Base-by-base conservation (phyloP, 2,797 vertebrate species). In the Miichthys miiuy region DNA sequence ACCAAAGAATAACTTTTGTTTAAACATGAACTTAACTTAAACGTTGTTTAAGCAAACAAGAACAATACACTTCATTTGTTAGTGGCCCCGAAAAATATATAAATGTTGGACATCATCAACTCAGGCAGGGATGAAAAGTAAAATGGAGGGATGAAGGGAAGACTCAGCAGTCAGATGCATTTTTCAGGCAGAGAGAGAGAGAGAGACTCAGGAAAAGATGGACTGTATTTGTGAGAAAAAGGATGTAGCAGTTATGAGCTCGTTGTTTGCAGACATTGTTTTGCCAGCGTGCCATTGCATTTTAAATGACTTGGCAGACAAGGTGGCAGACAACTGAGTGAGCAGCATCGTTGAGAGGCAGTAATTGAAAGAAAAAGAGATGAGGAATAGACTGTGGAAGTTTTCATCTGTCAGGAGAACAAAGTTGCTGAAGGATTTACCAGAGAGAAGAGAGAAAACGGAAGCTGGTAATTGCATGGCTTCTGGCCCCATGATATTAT, bases 391-490 rank as follows among this genome's bases (percentile, higher is more conserved):
- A 66, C 63, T 48, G 72, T 46, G 71, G 78, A 88, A 66, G 56
- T 87, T 83, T 83, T 84, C 82, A 75, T 84, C 70, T 65, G 63
- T 86, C 85, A 85, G 71, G 62, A 67, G 60, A 86, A 74, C 66
- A 84, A 88, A 83, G 83, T 90, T 89, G 74, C 67, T 62, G 72
- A 87, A 67, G 81, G 85, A 86, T 88, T 86, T 80, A 81, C 30
- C 20, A 84, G 79, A 80, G 57, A 68, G 80, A 69, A 6, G 81
- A 74, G 69, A 75, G 57, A 80, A 82, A 85, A 76, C 44, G 76
- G 85, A 90, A 84, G 79, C 83, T 83, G 55, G 71, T 92, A 90
- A 94, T 93, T 92, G 85, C 80, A 69, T 16, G 80, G 84, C 82
- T 88, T 84, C 81, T 85, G 85, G 87, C 77, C 77, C 54, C 27